Conservation (phyloP, 2,113 vertebrate species). For the Plestiodon gilberti region DNA sequence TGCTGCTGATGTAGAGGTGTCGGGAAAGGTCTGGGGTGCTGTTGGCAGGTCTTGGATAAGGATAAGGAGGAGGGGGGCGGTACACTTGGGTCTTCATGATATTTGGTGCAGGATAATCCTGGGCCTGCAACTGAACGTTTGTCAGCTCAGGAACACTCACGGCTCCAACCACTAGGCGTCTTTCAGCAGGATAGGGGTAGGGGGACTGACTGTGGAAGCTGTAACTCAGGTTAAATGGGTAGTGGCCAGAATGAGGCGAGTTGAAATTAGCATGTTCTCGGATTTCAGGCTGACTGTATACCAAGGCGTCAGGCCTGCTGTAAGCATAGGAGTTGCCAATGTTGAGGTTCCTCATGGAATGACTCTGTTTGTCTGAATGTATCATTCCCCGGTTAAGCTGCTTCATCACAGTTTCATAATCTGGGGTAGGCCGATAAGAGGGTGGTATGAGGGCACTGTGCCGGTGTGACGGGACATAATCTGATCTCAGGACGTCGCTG, state of each 20-base stretch:
- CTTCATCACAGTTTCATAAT: conserved; percentile 97
- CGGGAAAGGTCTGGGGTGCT: conserved; percentile 96
- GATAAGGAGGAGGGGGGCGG: conserved; percentile 92
- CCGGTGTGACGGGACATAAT: conserved; percentile 90
- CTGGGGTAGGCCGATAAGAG: conserved; percentile 94
- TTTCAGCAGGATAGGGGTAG: conserved; percentile 87
- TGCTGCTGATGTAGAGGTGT: conserved; percentile 93
- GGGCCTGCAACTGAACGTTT: conserved; percentile 92
- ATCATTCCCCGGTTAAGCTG: conserved; percentile 86
- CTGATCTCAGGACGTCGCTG: conserved; percentile 89
- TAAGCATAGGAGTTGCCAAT: conserved; percentile 93
- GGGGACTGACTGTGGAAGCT: conserved; percentile 93
- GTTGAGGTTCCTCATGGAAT: conserved; percentile 94
- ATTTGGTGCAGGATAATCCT: conserved; percentile 92
- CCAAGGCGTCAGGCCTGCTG: conserved; percentile 91
- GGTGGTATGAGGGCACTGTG: conserved; percentile 95
- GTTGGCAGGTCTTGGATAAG: conserved; percentile 91
- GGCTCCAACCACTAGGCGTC: conserved; percentile 90
- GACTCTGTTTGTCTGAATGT: conserved; percentile 88
- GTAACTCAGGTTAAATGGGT: conserved; percentile 88
- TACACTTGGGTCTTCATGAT: conserved; percentile 96
- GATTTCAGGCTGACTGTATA: conserved; percentile 98
- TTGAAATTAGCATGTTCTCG: conserved; percentile 83
- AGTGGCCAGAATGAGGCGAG: conserved; percentile 78
- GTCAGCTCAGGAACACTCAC: conserved; percentile 97